Evolutionary conservation across 2,113 vertebrate genomes (phyloP).

Genomic region (Datnioides undecimradiatus): DNA sequence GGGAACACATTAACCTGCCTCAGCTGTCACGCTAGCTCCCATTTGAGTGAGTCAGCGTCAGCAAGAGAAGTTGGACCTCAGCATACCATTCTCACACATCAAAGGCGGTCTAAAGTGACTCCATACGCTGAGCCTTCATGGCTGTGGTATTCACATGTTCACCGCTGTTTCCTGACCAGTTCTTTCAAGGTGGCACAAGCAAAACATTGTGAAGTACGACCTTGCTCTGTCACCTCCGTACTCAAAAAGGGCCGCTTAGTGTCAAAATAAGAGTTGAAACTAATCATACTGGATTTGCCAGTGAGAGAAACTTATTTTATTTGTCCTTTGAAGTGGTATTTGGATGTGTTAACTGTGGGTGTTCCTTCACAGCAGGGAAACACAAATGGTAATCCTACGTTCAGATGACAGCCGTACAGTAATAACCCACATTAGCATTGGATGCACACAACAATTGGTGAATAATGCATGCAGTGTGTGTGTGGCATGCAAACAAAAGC

Average conservation of each 20-base stretch:
- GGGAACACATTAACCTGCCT: constrained; percentile 73
- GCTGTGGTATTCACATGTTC: background rate
- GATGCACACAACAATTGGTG: background rate
- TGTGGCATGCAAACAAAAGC: background rate
- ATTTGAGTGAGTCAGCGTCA: constrained; percentile 57
- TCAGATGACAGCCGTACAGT: background rate
- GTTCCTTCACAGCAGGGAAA: constrained; percentile 2
- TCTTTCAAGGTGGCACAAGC: background rate
- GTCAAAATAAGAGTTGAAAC: background rate
- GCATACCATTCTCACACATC: constrained; percentile 65
- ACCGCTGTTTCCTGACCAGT: background rate
- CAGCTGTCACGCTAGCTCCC: constrained; percentile 73
- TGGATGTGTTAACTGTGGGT: constrained; percentile 22
- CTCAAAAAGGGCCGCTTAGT: background rate
- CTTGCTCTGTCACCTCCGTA: background rate
- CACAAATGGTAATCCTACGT: background rate
- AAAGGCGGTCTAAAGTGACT: constrained; percentile 66
- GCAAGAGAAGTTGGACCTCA: constrained; percentile 53
- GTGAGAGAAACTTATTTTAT: constrained; percentile 29
- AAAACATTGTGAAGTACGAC: background rate
- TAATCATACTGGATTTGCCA: constrained; percentile 38
- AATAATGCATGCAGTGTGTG: background rate
- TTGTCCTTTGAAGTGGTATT: constrained; percentile 45
- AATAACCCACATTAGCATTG: background rate
- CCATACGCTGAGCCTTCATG: constrained; percentile 33